Base-by-base conservation (phyloP, 2,113 vertebrate species). In the Mustelus asterias region DNA sequence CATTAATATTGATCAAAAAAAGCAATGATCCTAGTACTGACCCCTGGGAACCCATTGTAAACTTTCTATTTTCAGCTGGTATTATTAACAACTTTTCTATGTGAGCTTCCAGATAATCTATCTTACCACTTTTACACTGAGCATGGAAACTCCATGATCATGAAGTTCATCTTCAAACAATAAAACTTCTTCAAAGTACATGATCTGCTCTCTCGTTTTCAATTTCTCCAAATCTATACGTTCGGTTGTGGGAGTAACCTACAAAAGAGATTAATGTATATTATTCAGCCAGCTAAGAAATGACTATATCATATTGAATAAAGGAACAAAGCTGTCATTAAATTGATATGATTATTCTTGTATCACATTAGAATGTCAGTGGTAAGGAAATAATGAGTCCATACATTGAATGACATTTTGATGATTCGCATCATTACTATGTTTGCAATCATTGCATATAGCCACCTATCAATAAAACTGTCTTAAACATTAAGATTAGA, bases 151-250 rank as follows among this genome's bases (percentile, higher is more conserved):
- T 72, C 99, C 99, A 26, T 99, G 99, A 97, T 99, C 99, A 3
- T 99, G 99, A 94, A 99, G 98, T 96, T 99, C 99, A 0, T 99
- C 99, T 97, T 99, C 99, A 97, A 99, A 99, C 67, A 99, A 97
- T 69, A 99, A 97, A 80, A 99, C 98, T 95, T 99, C 99, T 96
- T 99, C 99, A 96, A 99, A 99, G 97, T 99, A 99, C 98, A 98
- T 98, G 95, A 99, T 99, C 97, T 99, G 98, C 78, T 99, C 99
- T 41, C 99, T 98, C 41, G 98, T 98, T 97, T 99, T 99, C 96
- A 99, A 96, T 97, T 99, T 99, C 96, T 99, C 99, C 97, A 99
- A 97, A 97, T 99, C 98, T 94, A 99, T 99, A 0, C 98, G 98
- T 96, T 99, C 98, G 41, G 97, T 97, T 24, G 99, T 99, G 96